Evolutionary conservation across 1,140 invertebrate species (phyloP).

Genomic region (Diuraphis noxia): DNA sequence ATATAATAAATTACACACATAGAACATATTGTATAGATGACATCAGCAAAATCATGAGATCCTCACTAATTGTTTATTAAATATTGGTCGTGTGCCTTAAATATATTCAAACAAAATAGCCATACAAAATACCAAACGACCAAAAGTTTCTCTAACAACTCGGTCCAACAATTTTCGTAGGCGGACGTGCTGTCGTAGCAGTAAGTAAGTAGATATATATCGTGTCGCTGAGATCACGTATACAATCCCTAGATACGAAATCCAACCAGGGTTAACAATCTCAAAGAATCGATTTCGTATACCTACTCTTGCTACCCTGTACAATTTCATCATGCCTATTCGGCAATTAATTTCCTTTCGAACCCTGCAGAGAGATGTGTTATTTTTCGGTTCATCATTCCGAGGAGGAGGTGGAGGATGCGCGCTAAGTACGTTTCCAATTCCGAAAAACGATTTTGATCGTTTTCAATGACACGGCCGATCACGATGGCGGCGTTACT

Average conservation of each 20-base stretch:
- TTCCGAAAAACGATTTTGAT: neutral
- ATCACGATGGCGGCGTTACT: neutral
- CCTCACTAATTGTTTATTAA: neutral
- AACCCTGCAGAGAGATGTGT: neutral
- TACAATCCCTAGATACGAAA: neutral
- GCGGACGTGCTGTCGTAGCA: neutral
- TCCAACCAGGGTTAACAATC: neutral
- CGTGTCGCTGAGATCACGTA: neutral
- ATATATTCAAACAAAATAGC: neutral
- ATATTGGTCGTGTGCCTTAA: neutral
- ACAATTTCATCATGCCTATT: neutral
- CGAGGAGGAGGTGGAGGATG: neutral
- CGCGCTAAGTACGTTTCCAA: neutral
- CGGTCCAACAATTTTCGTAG: neutral
- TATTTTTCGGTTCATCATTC: neutral
- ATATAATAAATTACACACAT: neutral
- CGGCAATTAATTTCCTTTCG: too few relatives aligned
- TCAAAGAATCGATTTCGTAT: neutral
- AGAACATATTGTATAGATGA: neutral
- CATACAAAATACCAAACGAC: neutral
- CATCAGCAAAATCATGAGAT: neutral
- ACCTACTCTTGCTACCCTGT: too few relatives aligned
- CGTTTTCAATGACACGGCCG: neutral
- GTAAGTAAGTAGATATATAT: neutral
- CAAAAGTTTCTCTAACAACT: neutral